Percentiles rank a stretch among this genome's conserved stretches.
phyloP scores from a whole-genome alignment of 2,797 vertebrate genomes.

The Enteromius thamalakanensis region DNA sequence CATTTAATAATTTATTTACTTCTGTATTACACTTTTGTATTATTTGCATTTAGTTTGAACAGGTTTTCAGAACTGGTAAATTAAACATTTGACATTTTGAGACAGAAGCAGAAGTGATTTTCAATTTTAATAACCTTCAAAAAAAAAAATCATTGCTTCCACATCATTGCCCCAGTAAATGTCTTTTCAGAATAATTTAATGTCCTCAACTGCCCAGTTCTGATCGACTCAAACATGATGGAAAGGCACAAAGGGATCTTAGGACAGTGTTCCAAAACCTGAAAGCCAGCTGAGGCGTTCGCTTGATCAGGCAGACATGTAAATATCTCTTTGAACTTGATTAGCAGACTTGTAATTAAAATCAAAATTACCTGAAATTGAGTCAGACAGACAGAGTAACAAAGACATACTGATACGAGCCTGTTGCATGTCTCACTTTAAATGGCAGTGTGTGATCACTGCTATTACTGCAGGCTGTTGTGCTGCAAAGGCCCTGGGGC shows the following conservation, averaged over 20 bases:
- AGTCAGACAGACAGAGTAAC: conserved; percentile 35
- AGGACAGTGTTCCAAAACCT: not conserved
- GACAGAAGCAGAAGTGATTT: not conserved
- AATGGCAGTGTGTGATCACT: conserved; percentile 56
- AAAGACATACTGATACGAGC: conserved; percentile 51
- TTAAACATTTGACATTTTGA: conserved; percentile 24
- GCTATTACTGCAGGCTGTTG: conserved; percentile 56
- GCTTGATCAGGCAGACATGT: conserved; percentile 8
- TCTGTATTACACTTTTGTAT: not conserved
- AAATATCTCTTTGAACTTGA: conserved; percentile 26
- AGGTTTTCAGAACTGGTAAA: conserved; percentile 15
- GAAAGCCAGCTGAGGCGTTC: conserved; percentile 1
- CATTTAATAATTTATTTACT: not conserved
- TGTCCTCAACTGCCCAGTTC: not conserved
- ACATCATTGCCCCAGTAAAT: conserved; percentile 4
- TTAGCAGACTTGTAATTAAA: conserved; percentile 48
- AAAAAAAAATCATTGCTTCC: conserved; percentile 3
- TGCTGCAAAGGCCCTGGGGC: conserved; percentile 49
- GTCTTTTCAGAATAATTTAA: conserved; percentile 23
- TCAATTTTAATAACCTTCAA: conserved; percentile 6
- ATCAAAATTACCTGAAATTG: conserved; percentile 38
- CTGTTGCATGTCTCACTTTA: conserved; percentile 52
- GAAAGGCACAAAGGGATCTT: conserved; percentile 26
- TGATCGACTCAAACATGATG: not conserved
- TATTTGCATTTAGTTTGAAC: not conserved